phyloP scores from a whole-genome alignment of 2,113 vertebrate genomes.

The Crotophaga sulcirostris region DNA sequence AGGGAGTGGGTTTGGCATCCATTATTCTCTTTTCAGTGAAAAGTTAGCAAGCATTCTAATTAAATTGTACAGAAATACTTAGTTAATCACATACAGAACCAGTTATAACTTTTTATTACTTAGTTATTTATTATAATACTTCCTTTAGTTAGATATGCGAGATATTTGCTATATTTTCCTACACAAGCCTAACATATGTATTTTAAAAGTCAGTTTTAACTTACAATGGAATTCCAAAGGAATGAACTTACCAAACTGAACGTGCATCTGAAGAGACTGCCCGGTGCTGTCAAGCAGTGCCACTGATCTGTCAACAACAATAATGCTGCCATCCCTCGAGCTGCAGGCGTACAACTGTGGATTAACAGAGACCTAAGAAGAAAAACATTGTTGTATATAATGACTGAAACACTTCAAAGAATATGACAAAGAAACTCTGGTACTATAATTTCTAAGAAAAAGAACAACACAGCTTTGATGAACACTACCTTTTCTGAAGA shows the following conservation, averaged over 20 bases:
- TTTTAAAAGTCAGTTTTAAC: neutral
- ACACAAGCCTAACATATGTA: neutral
- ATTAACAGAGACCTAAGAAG: conserved; percentile 74
- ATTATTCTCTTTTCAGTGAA: neutral
- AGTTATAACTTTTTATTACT: neutral
- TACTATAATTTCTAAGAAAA: too few species aligned
- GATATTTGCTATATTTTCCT: neutral
- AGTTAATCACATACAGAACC: neutral
- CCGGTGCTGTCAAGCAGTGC: conserved; percentile 86
- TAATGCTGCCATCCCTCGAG: conserved; percentile 79
- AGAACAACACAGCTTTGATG: neutral
- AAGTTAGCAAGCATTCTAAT: neutral
- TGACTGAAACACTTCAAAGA: neutral
- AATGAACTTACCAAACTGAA: conserved; percentile 85
- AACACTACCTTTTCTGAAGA: conserved; percentile 81
- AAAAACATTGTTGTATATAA: neutral
- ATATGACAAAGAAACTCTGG: neutral
- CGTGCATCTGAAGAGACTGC: conserved; percentile 83
- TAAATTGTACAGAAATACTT: neutral
- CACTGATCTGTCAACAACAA: conserved; percentile 86
- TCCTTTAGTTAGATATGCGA: neutral
- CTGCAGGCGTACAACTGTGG: conserved; percentile 78
- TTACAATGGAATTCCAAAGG: neutral
- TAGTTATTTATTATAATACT: neutral
- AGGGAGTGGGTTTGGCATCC: neutral